Percentiles rank a stretch among this genome's conserved stretches.
These are phyloP conservation scores for Dicycla oo DNA, from an alignment of 2,888 invertebrate species.

Conservation along the genomic window DNA sequence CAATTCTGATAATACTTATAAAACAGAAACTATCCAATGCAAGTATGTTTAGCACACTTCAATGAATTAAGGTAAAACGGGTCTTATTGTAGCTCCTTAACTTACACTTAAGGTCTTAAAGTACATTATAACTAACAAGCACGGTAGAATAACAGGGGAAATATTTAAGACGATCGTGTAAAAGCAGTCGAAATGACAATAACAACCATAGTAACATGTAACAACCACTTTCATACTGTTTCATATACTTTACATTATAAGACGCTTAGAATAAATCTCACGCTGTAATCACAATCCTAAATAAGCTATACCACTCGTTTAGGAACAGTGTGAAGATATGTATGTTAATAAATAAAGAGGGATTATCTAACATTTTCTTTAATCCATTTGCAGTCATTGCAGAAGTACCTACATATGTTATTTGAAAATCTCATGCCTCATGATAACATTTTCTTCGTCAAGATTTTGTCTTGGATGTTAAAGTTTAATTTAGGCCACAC, in stretches of 20 bases:
- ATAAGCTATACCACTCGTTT: background rate
- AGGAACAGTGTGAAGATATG: slow-evolving; percentile 29
- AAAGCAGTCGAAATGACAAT: slow-evolving; percentile 79
- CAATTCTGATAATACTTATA: slow-evolving; percentile 16
- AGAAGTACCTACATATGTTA: background rate
- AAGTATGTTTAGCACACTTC: slow-evolving; percentile 16
- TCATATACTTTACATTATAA: slow-evolving; percentile 55
- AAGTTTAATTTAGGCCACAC: slow-evolving; percentile 41
- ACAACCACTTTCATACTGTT: slow-evolving; percentile 78
- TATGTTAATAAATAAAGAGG: slow-evolving; percentile 5
- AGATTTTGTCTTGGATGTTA: slow-evolving; percentile 20
- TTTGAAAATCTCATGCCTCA: slow-evolving; percentile 3
- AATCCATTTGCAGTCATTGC: background rate
- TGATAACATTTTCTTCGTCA: background rate
- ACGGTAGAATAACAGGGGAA: slow-evolving; percentile 74
- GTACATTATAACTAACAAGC: slow-evolving; percentile 71
- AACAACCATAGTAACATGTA: slow-evolving; percentile 80
- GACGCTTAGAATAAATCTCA: slow-evolving; percentile 47
- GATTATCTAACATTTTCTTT: background rate
- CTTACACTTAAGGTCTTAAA: slow-evolving; percentile 62
- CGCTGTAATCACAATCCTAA: slow-evolving; percentile 34
- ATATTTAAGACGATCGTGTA: slow-evolving; percentile 75
- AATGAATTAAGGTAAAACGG: slow-evolving; percentile 52
- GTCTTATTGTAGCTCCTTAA: slow-evolving; percentile 62
- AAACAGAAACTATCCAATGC: slow-evolving; percentile 10